Evolutionary conservation across 2,888 invertebrate species (phyloP), one percentile per base, ranked within the genome.

Genomic region (Drosophila subquinaria): DNA sequence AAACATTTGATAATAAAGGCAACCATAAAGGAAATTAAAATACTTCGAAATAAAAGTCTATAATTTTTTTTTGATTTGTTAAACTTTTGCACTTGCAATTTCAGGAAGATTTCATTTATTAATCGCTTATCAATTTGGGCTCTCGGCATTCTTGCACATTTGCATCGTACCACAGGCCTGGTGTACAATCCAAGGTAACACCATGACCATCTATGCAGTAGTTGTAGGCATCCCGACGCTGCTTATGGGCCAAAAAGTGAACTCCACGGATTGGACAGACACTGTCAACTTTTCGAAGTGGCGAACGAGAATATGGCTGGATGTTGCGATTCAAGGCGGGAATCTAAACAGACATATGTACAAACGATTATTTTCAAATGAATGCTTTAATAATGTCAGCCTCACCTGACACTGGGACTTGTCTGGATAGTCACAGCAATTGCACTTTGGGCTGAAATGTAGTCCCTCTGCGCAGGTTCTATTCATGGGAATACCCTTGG

Each of bases 181-280:
- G 89, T 3, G 92, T 85, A 51, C 92, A 92, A 17, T 91, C 90
- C 56, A 92, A 62, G 10, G 87, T 55, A 8, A 92, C 68, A 11
- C 92, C 92, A 45, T 82, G 83, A 1, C 93, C 93, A 45, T 90
- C 76, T 30, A 90, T 40, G 56, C 93, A 92, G 51, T 84, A 90
- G 69, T 89, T 83, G 55, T 92, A 92, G 42, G 90, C 78, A 56
- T 84, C 85, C 35, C 36, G 59, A 6, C 83, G 81, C 0, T 73
- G 51, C 4, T 72, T 66, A 62, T 91, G 89, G 4, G 85, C 77
- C 69, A 73, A 80, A 53, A 91, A 92, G 36, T 90, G 81, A 0
- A 80, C 61, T 3, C 92, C 93, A 4, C 48, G 51, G 0, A 38
- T 27, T 2, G 92, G 93, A 45, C 92, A 92, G 4, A 67, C 27